Conservation (phyloP, 2,113 vertebrate genomes). For the Brachirus orientalis region DNA sequence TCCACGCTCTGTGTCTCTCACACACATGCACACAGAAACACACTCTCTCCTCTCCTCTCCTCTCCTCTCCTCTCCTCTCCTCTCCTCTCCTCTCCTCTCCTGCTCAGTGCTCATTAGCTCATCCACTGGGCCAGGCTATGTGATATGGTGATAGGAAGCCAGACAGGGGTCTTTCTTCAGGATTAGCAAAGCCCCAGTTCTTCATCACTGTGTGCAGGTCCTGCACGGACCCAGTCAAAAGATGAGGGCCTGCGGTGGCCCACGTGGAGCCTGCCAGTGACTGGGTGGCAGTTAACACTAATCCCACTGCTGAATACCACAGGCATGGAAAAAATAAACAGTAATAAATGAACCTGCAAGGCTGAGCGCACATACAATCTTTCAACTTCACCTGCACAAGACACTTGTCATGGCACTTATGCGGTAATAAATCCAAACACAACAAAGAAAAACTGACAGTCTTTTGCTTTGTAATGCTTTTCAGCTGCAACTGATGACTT, state of each 20-base stretch:
- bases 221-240: constrained; percentile 34
- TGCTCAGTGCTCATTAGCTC: constrained; percentile 77
- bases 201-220: constrained; percentile 26
- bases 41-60: constrained; percentile 33
- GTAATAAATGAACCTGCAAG: constrained; percentile 70
- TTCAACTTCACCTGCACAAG: too few species aligned
- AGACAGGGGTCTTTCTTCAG: constrained; percentile 56
- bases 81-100: constrained; percentile 39
- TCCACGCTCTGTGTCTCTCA: constrained; percentile 57
- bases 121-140: constrained; percentile 69
- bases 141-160: constrained; percentile 72
- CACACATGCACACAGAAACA: constrained; percentile 45
- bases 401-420: too few species aligned
- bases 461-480: too few species aligned
- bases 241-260: constrained; percentile 43
- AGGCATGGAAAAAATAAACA: constrained; percentile 80
- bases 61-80: constrained; percentile 25
- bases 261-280: constrained; percentile 65
- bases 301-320: constrained; percentile 76
- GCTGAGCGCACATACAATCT: constrained; percentile 1
- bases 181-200: constrained; percentile 59
- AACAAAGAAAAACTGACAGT: too few species aligned
- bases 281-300: constrained; percentile 79
- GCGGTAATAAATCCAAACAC: too few species aligned
- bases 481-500: too few species aligned